These are phyloP conservation scores for Heliconius himera DNA, from an alignment of 1,140 invertebrate species.

Conservation along the genomic window DNA sequence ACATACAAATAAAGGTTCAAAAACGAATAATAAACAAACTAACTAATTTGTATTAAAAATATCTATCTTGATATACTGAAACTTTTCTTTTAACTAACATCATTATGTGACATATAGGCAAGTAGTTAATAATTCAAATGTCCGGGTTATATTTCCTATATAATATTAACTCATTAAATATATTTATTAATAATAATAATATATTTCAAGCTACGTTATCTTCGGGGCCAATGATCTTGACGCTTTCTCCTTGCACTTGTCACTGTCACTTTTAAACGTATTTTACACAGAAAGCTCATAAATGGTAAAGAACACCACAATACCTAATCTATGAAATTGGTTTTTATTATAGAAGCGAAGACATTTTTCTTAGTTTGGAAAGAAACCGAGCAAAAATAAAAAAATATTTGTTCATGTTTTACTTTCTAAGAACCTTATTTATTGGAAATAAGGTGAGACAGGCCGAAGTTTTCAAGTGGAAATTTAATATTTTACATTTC, in stretches of 20 bases:
- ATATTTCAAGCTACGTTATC: not conserved
- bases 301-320: constrained; percentile 10
- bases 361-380: not conserved
- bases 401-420: not conserved
- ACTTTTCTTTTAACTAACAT: too few relatives aligned
- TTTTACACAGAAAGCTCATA: constrained; percentile 27
- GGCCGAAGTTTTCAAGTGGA: not conserved
- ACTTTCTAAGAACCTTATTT: not conserved
- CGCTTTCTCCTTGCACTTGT: constrained; percentile 31
- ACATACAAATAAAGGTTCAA: not conserved
- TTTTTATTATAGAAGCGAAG: not conserved
- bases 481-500: not conserved
- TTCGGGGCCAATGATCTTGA: constrained; percentile 22
- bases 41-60: not conserved
- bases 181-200: not conserved
- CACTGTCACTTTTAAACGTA: constrained; percentile 29
- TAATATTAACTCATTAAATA: not conserved
- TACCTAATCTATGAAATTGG: not conserved
- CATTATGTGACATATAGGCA: too few relatives aligned
- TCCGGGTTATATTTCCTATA: not conserved
- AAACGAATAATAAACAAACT: not conserved
- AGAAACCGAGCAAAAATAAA: not conserved
- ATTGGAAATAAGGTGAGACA: not conserved
- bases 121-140: too few relatives aligned
- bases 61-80: too few relatives aligned